Conservation (phyloP, 2,113 vertebrate species). For the Hemiscyllium ocellatum region DNA sequence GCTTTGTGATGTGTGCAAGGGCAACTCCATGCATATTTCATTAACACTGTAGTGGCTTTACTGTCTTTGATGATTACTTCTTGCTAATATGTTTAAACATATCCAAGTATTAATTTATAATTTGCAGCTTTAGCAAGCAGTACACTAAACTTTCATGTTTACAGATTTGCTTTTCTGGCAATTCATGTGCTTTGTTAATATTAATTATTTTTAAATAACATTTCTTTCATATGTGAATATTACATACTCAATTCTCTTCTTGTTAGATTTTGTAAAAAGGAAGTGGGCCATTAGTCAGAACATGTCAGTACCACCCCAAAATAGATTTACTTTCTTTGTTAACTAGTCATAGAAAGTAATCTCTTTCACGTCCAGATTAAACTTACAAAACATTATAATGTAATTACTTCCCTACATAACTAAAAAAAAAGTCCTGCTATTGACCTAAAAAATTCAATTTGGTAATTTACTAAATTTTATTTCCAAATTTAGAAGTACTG, state of each 20-base stretch:
- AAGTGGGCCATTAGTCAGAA: not conserved
- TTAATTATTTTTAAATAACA: not conserved
- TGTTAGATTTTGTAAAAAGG: not conserved
- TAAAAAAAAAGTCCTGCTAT: not conserved
- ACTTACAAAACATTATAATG: not conserved
- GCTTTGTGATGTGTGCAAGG: constrained; percentile 17
- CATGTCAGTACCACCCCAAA: not conserved
- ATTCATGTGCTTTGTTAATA: not conserved
- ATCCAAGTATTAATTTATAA: constrained; percentile 15
- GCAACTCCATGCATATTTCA: constrained; percentile 13
- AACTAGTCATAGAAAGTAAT: not conserved
- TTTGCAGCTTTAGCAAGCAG: not conserved
- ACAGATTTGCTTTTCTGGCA: not conserved
- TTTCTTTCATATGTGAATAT: not conserved
- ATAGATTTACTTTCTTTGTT: not conserved
- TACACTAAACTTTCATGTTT: not conserved
- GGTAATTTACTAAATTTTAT: not conserved
- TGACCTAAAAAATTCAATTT: not conserved
- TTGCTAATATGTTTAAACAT: constrained; percentile 34
- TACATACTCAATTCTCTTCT: not conserved
- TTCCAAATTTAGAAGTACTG: not conserved
- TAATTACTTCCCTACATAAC: not conserved
- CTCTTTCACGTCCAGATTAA: not conserved
- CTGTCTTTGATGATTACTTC: constrained; percentile 31
- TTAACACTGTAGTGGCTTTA: constrained; percentile 7